Percentiles rank a stretch among this genome's conserved stretches.
Evolutionary conservation across 2,113 vertebrate species (phyloP).

Genomic region (Leptobrachium leishanense): DNA sequence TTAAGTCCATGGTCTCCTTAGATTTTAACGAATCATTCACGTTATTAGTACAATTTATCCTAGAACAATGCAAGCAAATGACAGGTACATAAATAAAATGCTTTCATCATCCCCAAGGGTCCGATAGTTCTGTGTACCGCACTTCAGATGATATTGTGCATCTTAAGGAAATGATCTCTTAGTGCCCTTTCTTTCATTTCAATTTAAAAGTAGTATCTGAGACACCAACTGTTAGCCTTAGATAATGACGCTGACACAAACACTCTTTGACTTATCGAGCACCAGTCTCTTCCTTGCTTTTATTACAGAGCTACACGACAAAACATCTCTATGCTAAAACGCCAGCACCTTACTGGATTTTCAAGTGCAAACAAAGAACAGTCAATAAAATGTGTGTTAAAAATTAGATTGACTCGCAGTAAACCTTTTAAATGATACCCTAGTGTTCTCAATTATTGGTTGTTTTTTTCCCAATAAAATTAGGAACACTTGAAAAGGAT

Average conservation of each 20-base stretch:
- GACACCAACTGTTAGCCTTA: conserved; percentile 59
- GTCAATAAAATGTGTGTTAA: conserved; percentile 42
- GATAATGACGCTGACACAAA: conserved; percentile 62
- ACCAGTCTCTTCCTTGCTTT: conserved; percentile 52
- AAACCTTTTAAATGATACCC: conserved; percentile 38
- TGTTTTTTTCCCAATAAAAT: conserved; percentile 35
- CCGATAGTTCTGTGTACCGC: conserved; percentile 4
- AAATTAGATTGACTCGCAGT: conserved; percentile 38
- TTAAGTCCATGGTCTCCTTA: conserved; percentile 6
- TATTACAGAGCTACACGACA: conserved; percentile 54
- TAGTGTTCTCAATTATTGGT: conserved; percentile 24
- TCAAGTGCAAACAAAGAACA: conserved; percentile 50
- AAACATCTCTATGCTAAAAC: conserved; percentile 46
- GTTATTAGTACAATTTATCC: conserved; percentile 28
- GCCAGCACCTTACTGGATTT: conserved; percentile 50
- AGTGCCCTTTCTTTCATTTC: conserved; percentile 56
- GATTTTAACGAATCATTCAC: conserved; percentile 9
- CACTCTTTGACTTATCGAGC: conserved; percentile 53
- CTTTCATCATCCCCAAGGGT: conserved; percentile 21
- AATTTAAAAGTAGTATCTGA: conserved; percentile 55
- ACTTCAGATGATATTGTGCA: conserved; percentile 53
- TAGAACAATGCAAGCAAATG: conserved; percentile 34
- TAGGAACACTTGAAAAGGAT: conserved; percentile 28
- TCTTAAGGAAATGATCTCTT: conserved; percentile 61
- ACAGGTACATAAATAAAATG: conserved; percentile 34